Conservation (phyloP, 2,888 invertebrate species). For the Xanthorhoe spadicearia region DNA sequence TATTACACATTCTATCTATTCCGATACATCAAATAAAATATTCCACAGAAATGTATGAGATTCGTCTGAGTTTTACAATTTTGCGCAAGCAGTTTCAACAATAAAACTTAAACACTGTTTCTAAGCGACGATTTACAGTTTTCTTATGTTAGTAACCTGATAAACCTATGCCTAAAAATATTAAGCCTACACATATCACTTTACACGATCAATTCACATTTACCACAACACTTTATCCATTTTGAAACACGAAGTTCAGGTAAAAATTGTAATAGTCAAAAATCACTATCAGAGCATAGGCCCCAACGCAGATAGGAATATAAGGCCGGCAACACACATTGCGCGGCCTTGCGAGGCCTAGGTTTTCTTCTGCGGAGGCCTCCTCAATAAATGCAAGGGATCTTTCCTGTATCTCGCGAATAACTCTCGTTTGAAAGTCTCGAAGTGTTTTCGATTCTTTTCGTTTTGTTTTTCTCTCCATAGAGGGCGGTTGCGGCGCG, state of each 20-base stretch:
- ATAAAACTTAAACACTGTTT: too few relatives aligned
- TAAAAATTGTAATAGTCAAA: neutral
- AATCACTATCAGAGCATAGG: slow-evolving; percentile 52
- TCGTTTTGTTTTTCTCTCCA: slow-evolving; percentile 96
- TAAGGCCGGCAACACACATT: slow-evolving; percentile 68
- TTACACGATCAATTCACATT: neutral
- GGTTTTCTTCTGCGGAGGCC: slow-evolving; percentile 72
- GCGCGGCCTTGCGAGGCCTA: slow-evolving; percentile 81
- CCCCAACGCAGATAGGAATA: slow-evolving; percentile 48
- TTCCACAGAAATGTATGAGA: neutral
- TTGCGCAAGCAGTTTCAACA: too few relatives aligned
- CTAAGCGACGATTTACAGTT: neutral
- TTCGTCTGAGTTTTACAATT: too few relatives aligned
- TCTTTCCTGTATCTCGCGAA: slow-evolving; percentile 90
- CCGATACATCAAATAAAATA: neutral
- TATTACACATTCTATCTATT: neutral
- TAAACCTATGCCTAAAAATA: neutral
- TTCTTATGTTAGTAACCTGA: neutral
- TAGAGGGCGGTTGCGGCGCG: slow-evolving; percentile 89
- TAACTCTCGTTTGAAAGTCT: slow-evolving; percentile 92
- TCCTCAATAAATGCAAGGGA: slow-evolving; percentile 79
- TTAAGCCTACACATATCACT: neutral
- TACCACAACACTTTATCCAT: neutral
- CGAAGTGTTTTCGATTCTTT: slow-evolving; percentile 91
- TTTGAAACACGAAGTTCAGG: neutral